phyloP scores from a whole-genome alignment of 2,888 invertebrate species.

The Thalpophila matura region DNA sequence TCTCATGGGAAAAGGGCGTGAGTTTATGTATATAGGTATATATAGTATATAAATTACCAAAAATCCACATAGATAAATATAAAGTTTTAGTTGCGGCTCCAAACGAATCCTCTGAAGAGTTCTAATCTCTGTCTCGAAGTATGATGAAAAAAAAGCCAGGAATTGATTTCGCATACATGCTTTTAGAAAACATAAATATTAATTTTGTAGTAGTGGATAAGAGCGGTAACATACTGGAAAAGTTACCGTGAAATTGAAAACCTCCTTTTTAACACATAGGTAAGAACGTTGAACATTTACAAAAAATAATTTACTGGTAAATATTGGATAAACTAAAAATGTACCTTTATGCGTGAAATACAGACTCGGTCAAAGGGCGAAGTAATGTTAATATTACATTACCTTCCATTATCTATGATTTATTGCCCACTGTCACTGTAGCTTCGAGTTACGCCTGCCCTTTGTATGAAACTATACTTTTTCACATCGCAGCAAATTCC shows the following conservation, averaged over 20 bases:
- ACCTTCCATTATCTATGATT: slow-evolving; percentile 75
- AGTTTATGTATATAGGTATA: too few species aligned
- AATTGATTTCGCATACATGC: too few species aligned
- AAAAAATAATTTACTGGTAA: background rate
- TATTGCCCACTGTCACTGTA: slow-evolving; percentile 57
- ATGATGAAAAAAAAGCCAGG: too few species aligned
- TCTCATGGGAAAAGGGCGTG: too few species aligned
- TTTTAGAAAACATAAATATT: background rate
- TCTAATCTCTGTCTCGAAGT: too few species aligned
- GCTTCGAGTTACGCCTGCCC: background rate
- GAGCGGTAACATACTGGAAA: background rate
- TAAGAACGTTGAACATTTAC: too few species aligned
- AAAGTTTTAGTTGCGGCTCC: too few species aligned
- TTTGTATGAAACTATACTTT: slow-evolving; percentile 13
- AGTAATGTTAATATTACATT: slow-evolving; percentile 74
- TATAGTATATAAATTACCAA: too few species aligned
- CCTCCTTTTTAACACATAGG: too few species aligned
- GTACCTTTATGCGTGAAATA: slow-evolving; percentile 40
- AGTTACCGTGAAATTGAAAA: too few species aligned
- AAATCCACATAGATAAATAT: too few species aligned
- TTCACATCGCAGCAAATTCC: background rate
- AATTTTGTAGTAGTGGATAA: background rate
- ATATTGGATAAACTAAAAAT: slow-evolving; percentile 26
- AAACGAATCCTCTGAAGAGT: background rate
- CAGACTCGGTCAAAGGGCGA: slow-evolving; percentile 60